Percentiles rank a stretch among this genome's conserved stretches.
Conservation (phyloP, 23 tunicate species). For the Trididemnum clinides region DNA sequence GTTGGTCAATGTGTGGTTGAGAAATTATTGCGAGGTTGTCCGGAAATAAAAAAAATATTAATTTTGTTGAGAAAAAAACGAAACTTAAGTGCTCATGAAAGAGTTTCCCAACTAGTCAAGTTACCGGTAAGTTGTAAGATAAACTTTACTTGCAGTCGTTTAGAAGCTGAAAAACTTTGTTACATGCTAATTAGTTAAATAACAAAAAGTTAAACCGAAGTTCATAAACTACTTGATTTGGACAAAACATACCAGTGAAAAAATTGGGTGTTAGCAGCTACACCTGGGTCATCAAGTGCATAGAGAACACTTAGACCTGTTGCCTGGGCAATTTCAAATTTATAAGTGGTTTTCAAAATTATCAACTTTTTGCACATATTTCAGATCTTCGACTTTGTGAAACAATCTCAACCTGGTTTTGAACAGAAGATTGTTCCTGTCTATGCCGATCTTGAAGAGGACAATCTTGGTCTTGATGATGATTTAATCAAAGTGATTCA, state of each 20-base stretch:
- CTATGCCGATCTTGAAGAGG: conserved; percentile 60
- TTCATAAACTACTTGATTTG: too few relatives aligned
- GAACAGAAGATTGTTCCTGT: conserved; percentile 24
- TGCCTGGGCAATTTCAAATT: too few relatives aligned
- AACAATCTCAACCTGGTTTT: conserved; percentile 38
- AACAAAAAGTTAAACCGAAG: too few relatives aligned
- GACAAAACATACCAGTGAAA: too few relatives aligned
- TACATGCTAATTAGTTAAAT: too few relatives aligned
- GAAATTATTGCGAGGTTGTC: conserved; percentile 69
- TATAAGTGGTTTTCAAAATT: too few relatives aligned
- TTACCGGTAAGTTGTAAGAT: conserved; percentile 57
- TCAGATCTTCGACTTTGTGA: conserved; percentile 27
- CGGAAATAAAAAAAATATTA: conserved; percentile 62
- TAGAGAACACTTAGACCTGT: too few relatives aligned
- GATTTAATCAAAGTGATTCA: conserved; percentile 12
- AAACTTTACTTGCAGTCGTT: too few relatives aligned
- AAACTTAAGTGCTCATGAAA: conserved; percentile 42
- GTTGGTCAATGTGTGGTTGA: conserved; percentile 86
- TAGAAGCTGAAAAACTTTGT: too few relatives aligned
- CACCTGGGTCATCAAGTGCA: too few relatives aligned
- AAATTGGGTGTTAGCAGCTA: too few relatives aligned
- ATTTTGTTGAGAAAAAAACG: conserved; percentile 53
- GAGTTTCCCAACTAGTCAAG: conserved; percentile 32
- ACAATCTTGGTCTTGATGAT: conserved; percentile 56
- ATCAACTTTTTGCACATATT: too few relatives aligned